Base-by-base conservation (phyloP, 2,888 invertebrate genomes). In the Mimachlamys varia region DNA sequence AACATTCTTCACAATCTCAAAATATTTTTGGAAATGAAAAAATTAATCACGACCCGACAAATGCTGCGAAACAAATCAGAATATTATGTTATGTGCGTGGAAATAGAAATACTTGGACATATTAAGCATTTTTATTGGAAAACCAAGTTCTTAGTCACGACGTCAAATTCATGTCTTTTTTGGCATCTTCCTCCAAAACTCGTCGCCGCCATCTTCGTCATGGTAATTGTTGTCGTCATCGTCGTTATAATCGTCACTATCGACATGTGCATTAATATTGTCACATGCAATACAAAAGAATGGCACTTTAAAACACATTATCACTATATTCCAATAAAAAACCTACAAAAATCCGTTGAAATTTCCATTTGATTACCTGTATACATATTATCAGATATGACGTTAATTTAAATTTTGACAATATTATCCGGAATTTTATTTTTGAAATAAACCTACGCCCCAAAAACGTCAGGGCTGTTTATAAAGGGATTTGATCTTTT, bases 231-330 rank as follows among this genome's bases (percentile, higher is more conserved):
- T 88, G 37, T 88, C 88, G 88, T 88, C 88, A 62, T 88, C 88
- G 58, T 88, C 88, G 58, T 88, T 53, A 62, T 58, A 76, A 90
- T 53, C 90, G 89, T 88, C 62, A 90, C 50, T 87, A 89, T 58
- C 90, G 87, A 4, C 50, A 90, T 88, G 89, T 89, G n/a, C 90
- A 90, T 88, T 87, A n/a, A n/a, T n/a, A 58, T 58, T 58, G 58
- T 19, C 53, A 5, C 53, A 19, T 19, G 53, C 15, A 12, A 17
- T 53, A 10, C 53, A 13, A n/a, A n/a, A 53, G 53, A 53, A 53
- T 2, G 53, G 4, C 44, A 44, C 44, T 3, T 44, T 44, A 53
- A 53, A 19, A 53, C 44, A 44, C 44, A 44, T 44, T 44, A 5
- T 53, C 53, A 5, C 53, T 53, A 53, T 15, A 53, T 53, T 53